Percentiles rank a stretch among this genome's conserved stretches.
These are phyloP conservation scores for Drosophila lutescens DNA, from an alignment of 2,888 invertebrate genomes.

Conservation along the genomic window DNA sequence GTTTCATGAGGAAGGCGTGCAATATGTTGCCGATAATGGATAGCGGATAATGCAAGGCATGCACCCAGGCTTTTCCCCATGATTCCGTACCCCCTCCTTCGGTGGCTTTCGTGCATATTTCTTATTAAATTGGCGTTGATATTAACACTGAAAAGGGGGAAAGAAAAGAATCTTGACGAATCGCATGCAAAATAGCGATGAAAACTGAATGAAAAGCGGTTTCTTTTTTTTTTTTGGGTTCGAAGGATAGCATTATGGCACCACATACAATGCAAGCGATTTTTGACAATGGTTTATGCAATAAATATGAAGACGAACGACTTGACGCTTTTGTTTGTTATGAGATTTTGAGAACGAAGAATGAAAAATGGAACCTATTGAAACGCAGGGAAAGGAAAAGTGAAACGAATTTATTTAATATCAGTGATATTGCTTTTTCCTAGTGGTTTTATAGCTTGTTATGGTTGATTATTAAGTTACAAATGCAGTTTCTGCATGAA, in stretches of 20 bases:
- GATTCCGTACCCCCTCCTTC: too few relatives aligned
- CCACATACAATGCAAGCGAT: constrained; percentile 36
- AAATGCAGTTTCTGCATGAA: background rate
- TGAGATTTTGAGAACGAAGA: constrained; percentile 9
- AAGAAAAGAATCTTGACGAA: constrained; percentile 38
- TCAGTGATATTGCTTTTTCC: background rate
- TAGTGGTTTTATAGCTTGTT: background rate
- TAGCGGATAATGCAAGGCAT: constrained; percentile 43
- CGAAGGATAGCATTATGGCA: constrained; percentile 9
- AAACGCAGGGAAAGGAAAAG: constrained; percentile 3
- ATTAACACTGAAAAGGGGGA: constrained; percentile 32
- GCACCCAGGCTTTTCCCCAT: background rate
- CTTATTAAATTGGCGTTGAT: constrained; percentile 50
- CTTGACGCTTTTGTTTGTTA: constrained; percentile 29
- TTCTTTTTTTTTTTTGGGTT: background rate
- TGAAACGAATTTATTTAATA: background rate
- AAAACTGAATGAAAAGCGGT: constrained; percentile 4
- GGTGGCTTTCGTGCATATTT: constrained; percentile 44
- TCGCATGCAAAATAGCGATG: constrained; percentile 37
- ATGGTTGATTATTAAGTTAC: too few relatives aligned
- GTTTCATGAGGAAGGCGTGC: constrained; percentile 31
- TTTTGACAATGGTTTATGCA: constrained; percentile 38
- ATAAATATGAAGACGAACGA: constrained; percentile 45
- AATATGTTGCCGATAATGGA: constrained; percentile 48
- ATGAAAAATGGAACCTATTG: constrained; percentile 4